A percentile compares a stretch with the other conserved stretches of the same genome.
Evolutionary conservation across 64 coral and sea anemone species (phyloP).

Genomic region (Astreopora myriophthalma): DNA sequence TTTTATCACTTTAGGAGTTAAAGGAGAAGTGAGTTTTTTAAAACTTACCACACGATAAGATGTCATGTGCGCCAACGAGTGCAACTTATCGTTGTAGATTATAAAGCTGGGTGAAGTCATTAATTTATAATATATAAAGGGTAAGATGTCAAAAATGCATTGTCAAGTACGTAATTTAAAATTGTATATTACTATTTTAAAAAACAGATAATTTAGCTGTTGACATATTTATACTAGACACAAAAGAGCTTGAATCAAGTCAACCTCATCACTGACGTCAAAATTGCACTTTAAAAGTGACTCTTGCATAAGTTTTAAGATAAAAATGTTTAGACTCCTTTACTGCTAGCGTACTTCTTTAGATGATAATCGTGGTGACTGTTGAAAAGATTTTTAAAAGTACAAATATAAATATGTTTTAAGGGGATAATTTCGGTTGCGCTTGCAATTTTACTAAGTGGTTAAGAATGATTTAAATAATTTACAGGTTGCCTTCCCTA

Average conservation of each 20-base stretch:
- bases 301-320: neutral
- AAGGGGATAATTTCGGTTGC: too few relatives aligned
- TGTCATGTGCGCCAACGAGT: neutral
- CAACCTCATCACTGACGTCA: neutral
- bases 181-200: conserved; percentile 48
- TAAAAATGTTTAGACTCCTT: neutral
- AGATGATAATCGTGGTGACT: too few relatives aligned
- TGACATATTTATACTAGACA: conserved; percentile 12
- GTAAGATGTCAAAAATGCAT: neutral
- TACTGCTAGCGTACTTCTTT: neutral
- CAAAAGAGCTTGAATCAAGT: neutral
- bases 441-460: too few relatives aligned
- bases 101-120: neutral
- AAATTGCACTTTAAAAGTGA: neutral
- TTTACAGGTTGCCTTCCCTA: too few relatives aligned
- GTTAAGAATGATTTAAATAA: too few relatives aligned
- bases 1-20: neutral
- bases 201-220: neutral
- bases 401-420: too few relatives aligned
- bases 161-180: neutral
- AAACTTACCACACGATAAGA: neutral
- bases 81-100: neutral
- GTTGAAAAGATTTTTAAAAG: too few relatives aligned
- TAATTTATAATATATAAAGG: conserved; percentile 28
- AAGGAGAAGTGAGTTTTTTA: neutral